A percentile compares a stretch with the other conserved stretches of the same genome.
These are phyloP conservation scores for Cheirogaleus major DNA, from an alignment of 2,797 vertebrate genomes.

Conservation along the genomic window DNA sequence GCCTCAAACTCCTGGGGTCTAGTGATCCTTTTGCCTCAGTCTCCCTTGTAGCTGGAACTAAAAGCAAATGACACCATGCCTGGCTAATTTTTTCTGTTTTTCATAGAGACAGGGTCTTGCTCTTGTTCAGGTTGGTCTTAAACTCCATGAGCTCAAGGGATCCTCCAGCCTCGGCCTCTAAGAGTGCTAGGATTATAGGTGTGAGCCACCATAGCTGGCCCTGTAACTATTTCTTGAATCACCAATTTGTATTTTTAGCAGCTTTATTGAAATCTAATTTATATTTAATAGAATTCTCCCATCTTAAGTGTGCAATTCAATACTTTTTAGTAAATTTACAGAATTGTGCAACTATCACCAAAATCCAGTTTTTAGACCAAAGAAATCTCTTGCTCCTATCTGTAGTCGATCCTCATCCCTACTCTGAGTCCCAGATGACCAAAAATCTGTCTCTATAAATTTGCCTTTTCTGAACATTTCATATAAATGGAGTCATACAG, in stretches of 20 bases:
- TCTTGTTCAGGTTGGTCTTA: too few species aligned
- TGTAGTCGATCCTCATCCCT: background rate
- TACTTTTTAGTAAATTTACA: slow-evolving; percentile 17
- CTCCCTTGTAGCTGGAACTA: too few species aligned
- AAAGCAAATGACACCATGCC: too few species aligned
- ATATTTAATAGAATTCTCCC: background rate
- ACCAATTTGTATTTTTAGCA: slow-evolving; percentile 14
- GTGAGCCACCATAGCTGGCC: too few species aligned
- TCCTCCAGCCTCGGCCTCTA: too few species aligned
- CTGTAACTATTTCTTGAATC: background rate
- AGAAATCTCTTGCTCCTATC: background rate
- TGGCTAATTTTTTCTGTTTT: too few species aligned
- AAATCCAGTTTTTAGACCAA: background rate
- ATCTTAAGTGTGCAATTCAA: background rate
- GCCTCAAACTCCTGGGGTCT: too few species aligned
- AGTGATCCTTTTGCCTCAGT: too few species aligned
- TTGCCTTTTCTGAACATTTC: slow-evolving; percentile 45
- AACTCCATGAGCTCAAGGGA: too few species aligned
- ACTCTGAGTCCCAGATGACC: background rate
- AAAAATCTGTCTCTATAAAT: background rate
- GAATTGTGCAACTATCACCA: background rate
- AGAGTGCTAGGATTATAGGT: too few species aligned
- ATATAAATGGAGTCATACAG: background rate
- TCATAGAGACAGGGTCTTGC: too few species aligned
- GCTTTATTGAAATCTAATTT: slow-evolving; percentile 9